These are phyloP conservation scores for Drosophila gunungcola DNA, from an alignment of 1,140 invertebrate genomes.

Conservation along the genomic window DNA sequence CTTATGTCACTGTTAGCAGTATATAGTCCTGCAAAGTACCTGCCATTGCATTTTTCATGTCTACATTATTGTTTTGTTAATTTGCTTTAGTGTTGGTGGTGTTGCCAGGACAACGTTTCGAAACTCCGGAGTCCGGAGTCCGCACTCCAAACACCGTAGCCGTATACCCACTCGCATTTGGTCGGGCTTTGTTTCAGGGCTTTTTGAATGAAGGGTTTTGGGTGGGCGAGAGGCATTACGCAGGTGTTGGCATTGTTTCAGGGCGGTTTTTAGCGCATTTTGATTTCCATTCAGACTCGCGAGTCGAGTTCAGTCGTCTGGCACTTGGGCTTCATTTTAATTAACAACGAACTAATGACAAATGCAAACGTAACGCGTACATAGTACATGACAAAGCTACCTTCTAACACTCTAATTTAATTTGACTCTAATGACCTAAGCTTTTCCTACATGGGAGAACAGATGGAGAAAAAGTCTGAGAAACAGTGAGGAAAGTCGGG, in stretches of 20 bases:
- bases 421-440: constrained; percentile 77
- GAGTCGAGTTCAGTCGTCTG: constrained; percentile 48
- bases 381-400: constrained; percentile 28
- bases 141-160: background rate
- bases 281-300: constrained; percentile 64
- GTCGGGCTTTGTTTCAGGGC: constrained; percentile 66
- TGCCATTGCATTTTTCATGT: constrained; percentile 53
- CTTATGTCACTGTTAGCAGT: constrained; percentile 4
- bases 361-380: constrained; percentile 47
- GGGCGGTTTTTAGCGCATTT: constrained; percentile 78
- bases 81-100: constrained; percentile 63
- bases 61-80: constrained; percentile 71
- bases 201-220: constrained; percentile 43
- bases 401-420: constrained; percentile 66
- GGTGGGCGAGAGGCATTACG: constrained; percentile 39
- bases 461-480: background rate
- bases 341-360: constrained; percentile 81
- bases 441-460: constrained; percentile 3
- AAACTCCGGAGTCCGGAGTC: background rate
- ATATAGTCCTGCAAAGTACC: constrained; percentile 17
- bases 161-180: constrained; percentile 54
- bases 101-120: constrained; percentile 69
- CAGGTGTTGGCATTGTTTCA: constrained; percentile 75
- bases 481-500: constrained; percentile 3
- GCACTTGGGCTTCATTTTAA: constrained; percentile 76